Evolutionary conservation across 2,113 vertebrate species (phyloP).

Genomic region (Morone saxatilis): DNA sequence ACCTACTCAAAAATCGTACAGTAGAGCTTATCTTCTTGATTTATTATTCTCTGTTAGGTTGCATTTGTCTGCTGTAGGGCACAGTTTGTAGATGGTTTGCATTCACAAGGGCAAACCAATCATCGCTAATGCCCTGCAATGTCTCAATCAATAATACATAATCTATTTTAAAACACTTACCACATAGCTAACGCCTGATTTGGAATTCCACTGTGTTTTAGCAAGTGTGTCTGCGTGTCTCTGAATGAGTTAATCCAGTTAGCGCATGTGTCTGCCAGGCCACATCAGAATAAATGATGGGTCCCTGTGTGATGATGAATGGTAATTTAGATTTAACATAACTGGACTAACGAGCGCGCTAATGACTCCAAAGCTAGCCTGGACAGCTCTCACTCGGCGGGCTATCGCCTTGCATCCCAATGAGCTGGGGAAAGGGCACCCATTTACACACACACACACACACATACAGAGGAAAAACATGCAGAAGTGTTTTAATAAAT

Average conservation of each 20-base stretch:
- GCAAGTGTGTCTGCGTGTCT: conserved; percentile 70
- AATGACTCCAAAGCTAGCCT: conserved; percentile 86
- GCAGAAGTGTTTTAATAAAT: conserved; percentile 73
- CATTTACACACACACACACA: conserved; percentile 34
- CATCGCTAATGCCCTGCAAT: conserved; percentile 53
- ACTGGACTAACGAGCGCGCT: conserved; percentile 86
- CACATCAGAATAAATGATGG: conserved; percentile 83
- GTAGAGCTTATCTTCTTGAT: neutral
- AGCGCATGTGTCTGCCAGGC: conserved; percentile 79
- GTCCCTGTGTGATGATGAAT: conserved; percentile 86
- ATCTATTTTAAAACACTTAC: conserved; percentile 72
- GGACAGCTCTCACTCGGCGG: conserved; percentile 76
- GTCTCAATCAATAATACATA: conserved; percentile 72
- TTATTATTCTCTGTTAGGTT: conserved; percentile 11
- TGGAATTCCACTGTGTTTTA: conserved; percentile 71
- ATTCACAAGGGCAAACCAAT: conserved; percentile 72
- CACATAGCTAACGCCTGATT: conserved; percentile 71
- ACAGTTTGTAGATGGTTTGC: conserved; percentile 27
- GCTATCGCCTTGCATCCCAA: conserved; percentile 81
- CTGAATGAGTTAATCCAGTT: conserved; percentile 81
- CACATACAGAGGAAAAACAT: conserved; percentile 52
- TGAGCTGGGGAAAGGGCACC: conserved; percentile 79
- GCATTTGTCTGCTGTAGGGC: conserved; percentile 6
- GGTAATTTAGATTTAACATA: conserved; percentile 89
- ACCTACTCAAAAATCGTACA: neutral